phyloP scores from a whole-genome alignment of 30 jellyfish, hydroid and myxozoan genomes.

The Aurelia sp. region DNA sequence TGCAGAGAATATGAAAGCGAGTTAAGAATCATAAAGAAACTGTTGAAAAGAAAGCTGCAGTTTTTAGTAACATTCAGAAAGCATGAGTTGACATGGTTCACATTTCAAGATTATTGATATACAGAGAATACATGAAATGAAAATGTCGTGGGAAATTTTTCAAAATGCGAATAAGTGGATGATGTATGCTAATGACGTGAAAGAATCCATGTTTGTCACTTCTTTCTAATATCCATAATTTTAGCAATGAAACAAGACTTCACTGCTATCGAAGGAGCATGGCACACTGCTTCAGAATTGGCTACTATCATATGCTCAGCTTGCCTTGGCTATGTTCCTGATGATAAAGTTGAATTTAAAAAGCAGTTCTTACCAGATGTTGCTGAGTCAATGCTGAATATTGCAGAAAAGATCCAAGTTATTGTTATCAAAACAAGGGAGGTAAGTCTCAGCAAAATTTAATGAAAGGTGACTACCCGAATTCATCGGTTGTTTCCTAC shows the following conservation, averaged over 20 bases:
- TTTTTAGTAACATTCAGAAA: too few relatives aligned
- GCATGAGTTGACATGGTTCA: too few relatives aligned
- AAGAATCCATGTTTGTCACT: not conserved
- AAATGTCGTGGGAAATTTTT: too few relatives aligned
- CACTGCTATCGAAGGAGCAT: constrained; percentile 40
- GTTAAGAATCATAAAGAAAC: too few relatives aligned
- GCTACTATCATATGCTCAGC: constrained; percentile 63
- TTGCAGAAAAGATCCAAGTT: constrained; percentile 59
- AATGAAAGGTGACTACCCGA: too few relatives aligned
- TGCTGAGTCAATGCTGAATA: constrained; percentile 46
- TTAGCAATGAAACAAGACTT: constrained; percentile 66
- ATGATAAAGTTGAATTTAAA: constrained; percentile 48
- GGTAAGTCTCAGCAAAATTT: constrained; percentile 7
- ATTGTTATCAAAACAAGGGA: constrained; percentile 21
- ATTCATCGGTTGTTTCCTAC: too few relatives aligned
- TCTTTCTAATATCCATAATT: not conserved
- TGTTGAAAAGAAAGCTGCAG: too few relatives aligned
- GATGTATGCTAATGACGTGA: too few relatives aligned
- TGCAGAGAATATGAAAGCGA: too few relatives aligned
- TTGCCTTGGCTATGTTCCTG: constrained; percentile 76
- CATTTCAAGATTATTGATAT: too few relatives aligned
- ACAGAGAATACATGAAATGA: too few relatives aligned
- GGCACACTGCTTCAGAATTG: constrained; percentile 73
- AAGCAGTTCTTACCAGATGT: constrained; percentile 75
- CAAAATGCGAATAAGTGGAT: too few relatives aligned